phyloP scores from a whole-genome alignment of 2,888 invertebrate genomes.

The Octodonta nipae region DNA sequence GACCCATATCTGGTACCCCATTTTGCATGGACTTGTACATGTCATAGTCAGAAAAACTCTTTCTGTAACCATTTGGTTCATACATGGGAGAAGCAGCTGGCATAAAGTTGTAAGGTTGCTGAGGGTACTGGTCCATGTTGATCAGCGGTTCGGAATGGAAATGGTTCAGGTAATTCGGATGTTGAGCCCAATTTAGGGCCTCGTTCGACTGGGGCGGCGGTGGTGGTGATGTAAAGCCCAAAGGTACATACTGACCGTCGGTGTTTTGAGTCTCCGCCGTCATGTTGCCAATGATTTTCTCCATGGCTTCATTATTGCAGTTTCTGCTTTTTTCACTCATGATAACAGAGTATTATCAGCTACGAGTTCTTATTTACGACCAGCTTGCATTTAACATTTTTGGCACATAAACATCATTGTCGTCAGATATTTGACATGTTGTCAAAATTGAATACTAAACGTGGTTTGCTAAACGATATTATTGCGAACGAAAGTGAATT shows the following conservation, averaged over 20 bases:
- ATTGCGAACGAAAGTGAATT: no score
- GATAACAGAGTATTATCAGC: no score
- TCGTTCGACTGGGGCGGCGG: slow-evolving; percentile 20
- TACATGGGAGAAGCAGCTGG: slow-evolving; percentile 17
- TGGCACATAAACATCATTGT: slow-evolving; percentile 21
- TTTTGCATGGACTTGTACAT: slow-evolving; percentile 22
- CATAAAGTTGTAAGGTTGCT: slow-evolving; percentile 18
- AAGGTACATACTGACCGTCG: slow-evolving; percentile 44
- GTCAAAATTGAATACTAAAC: no score
- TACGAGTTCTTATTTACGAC: no score
- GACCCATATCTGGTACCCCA: slow-evolving; percentile 18
- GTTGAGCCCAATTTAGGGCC: slow-evolving; percentile 20
- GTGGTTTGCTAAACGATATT: no score
- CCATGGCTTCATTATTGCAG: slow-evolving; percentile 33
- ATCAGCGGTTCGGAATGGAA: slow-evolving; percentile 18
- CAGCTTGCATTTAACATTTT: no score
- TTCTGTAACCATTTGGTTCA: slow-evolving; percentile 18
- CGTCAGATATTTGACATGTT: not conserved
- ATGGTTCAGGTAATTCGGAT: slow-evolving; percentile 19
- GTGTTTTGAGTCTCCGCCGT: slow-evolving; percentile 44
- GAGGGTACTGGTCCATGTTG: slow-evolving; percentile 13
- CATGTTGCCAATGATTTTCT: slow-evolving; percentile 47
- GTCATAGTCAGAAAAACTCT: slow-evolving; percentile 18
- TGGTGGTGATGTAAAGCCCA: slow-evolving; percentile 35
- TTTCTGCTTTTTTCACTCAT: slow-evolving; percentile 30